Conservation (phyloP, 2,888 invertebrate species). For the Eupithecia exiguata region DNA sequence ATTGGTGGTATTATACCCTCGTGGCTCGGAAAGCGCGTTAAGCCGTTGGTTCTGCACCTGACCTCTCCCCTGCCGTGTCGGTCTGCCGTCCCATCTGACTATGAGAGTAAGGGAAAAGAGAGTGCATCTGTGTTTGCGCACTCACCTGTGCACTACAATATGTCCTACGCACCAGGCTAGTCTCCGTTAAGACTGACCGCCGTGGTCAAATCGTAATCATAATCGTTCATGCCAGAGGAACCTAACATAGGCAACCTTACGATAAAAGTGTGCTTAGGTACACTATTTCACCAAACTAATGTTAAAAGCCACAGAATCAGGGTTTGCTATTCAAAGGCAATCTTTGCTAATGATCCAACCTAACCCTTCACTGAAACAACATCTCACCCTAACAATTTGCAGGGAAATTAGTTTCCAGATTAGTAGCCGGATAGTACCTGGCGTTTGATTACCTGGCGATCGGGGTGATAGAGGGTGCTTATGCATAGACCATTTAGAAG, state of each 20-base stretch:
- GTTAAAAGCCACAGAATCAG: background rate
- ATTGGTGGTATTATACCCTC: no score
- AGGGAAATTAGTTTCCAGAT: conserved; percentile 61
- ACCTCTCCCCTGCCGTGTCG: no score
- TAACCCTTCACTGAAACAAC: conserved; percentile 63
- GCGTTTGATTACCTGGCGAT: conserved; percentile 43
- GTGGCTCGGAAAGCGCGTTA: no score
- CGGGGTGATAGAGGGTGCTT: conserved; percentile 30
- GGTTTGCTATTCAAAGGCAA: conserved; percentile 52
- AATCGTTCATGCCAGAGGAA: background rate
- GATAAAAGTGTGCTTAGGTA: background rate
- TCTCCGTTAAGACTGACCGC: no score
- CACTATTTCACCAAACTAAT: background rate
- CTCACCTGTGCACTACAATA: no score
- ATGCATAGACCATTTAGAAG: conserved; percentile 12
- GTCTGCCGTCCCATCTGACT: no score
- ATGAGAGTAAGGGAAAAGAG: no score
- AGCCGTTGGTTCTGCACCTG: no score
- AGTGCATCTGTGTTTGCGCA: no score
- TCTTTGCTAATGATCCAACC: conserved; percentile 62
- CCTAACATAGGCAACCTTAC: background rate
- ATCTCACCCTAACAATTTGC: conserved; percentile 63
- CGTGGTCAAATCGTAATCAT: no score
- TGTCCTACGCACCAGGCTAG: no score
- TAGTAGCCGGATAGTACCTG: conserved; percentile 47